Evolutionary conservation across 2,888 invertebrate genomes (phyloP).

Genomic region (Branchellion lobata): DNA sequence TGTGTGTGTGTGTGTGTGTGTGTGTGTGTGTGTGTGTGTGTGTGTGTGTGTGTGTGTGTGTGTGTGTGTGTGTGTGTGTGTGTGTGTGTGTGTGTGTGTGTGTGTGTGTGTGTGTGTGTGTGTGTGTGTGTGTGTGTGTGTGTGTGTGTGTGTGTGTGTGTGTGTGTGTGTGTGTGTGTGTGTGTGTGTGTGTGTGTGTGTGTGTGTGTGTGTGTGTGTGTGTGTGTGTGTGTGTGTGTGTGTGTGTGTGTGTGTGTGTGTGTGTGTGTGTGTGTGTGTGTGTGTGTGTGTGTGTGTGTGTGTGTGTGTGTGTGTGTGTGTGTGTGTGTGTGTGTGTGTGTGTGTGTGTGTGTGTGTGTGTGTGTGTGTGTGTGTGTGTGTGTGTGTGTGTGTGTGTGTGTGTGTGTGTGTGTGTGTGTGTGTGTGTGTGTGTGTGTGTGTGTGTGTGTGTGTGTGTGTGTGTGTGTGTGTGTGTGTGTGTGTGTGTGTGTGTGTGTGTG

Average conservation of each 20-base stretch:
- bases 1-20: background rate
- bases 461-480: constrained; percentile 25
- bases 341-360: constrained; percentile 29
- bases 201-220: constrained; percentile 29
- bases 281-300: background rate
- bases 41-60: constrained; percentile 25
- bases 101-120: constrained; percentile 25
- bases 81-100: constrained; percentile 29
- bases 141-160: constrained; percentile 20
- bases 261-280: background rate
- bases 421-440: background rate
- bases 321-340: constrained; percentile 25
- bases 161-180: constrained; percentile 27
- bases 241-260: background rate
- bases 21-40: background rate
- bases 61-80: constrained; percentile 25
- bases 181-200: constrained; percentile 25
- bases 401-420: background rate
- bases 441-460: too few relatives aligned
- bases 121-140: constrained; percentile 25
- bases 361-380: constrained; percentile 25
- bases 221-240: constrained; percentile 3
- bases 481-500: constrained; percentile 23
- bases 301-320: constrained; percentile 25
- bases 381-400: constrained; percentile 25